A percentile compares a stretch with the other conserved stretches of the same genome.
Conservation (phyloP, 2,888 invertebrate genomes). For the Scaptomyza reducta region DNA sequence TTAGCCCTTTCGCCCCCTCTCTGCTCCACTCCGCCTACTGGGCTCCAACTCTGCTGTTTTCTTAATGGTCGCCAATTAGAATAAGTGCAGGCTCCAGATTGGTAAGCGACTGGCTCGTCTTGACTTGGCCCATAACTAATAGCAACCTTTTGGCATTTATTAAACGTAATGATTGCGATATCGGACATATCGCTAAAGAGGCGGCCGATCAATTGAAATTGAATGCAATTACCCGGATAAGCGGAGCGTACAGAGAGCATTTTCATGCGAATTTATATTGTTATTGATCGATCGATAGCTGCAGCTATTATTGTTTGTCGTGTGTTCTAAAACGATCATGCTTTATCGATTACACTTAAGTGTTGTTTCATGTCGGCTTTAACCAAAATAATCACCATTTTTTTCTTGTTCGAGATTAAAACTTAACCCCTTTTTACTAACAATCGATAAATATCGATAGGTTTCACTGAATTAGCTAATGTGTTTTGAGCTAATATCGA, state of each 20-base stretch:
- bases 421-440: background rate
- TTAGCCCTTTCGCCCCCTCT: background rate
- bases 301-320: conserved; percentile 4
- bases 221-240: conserved; percentile 47
- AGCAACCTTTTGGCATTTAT: conserved; percentile 75
- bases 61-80: conserved; percentile 76
- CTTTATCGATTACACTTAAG: conserved; percentile 8
- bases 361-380: background rate
- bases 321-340: conserved; percentile 3
- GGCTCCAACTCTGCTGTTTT: conserved; percentile 19
- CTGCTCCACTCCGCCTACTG: background rate
- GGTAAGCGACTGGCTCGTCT: background rate
- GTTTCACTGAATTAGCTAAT: background rate
- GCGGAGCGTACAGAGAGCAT: background rate
- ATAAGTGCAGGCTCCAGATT: conserved; percentile 56
- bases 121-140: conserved; percentile 48
- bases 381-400: background rate
- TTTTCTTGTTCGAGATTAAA: background rate
- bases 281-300: conserved; percentile 38
- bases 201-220: conserved; percentile 45
- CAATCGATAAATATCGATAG: conserved; percentile 3
- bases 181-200: conserved; percentile 31
- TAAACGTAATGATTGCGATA: conserved; percentile 69
- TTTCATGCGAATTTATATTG: conserved; percentile 6
- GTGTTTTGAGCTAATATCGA: background rate